These are phyloP conservation scores for Pholis gunnellus DNA, from an alignment of 2,113 vertebrate species.

Conservation along the genomic window DNA sequence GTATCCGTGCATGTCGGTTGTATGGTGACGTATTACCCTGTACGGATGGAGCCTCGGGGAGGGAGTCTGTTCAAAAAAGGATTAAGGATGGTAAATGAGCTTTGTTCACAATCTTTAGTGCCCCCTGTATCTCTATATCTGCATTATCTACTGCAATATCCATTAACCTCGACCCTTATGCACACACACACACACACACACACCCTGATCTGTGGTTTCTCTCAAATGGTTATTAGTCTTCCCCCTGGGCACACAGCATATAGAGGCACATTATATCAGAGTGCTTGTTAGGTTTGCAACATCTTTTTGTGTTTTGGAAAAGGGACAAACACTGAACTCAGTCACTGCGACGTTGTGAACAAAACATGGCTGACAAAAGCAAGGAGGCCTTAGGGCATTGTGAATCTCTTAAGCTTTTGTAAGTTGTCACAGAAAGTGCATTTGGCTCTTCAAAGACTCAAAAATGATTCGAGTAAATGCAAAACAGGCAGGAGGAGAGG, in stretches of 20 bases:
- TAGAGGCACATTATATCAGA: slow-evolving; percentile 28
- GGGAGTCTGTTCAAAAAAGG: slow-evolving; percentile 18
- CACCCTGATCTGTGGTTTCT: slow-evolving; percentile 18
- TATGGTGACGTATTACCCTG: slow-evolving; percentile 31
- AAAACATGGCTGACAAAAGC: slow-evolving; percentile 33
- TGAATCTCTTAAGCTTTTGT: slow-evolving; percentile 25
- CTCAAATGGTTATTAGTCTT: slow-evolving; percentile 40
- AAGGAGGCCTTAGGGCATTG: slow-evolving; percentile 1
- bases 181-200: background rate
- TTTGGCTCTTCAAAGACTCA: background rate
- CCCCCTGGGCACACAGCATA: slow-evolving; percentile 31
- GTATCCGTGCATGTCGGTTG: background rate
- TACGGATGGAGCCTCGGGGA: slow-evolving; percentile 3
- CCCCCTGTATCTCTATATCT: slow-evolving; percentile 3
- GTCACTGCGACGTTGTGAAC: background rate
- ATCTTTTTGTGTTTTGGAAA: slow-evolving; percentile 28
- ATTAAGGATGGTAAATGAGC: slow-evolving; percentile 48
- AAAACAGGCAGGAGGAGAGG: slow-evolving; percentile 2
- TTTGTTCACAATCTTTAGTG: slow-evolving; percentile 36
- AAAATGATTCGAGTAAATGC: slow-evolving; percentile 17
- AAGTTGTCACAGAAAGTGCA: slow-evolving; percentile 9
- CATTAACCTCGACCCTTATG: slow-evolving; percentile 26
- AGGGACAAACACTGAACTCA: slow-evolving; percentile 12
- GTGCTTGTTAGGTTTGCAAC: slow-evolving; percentile 34
- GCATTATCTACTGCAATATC: slow-evolving; percentile 28